Conservation (phyloP, 53 echinoderm and acorn worm genomes). For the Mesocentrotus franciscanus region DNA sequence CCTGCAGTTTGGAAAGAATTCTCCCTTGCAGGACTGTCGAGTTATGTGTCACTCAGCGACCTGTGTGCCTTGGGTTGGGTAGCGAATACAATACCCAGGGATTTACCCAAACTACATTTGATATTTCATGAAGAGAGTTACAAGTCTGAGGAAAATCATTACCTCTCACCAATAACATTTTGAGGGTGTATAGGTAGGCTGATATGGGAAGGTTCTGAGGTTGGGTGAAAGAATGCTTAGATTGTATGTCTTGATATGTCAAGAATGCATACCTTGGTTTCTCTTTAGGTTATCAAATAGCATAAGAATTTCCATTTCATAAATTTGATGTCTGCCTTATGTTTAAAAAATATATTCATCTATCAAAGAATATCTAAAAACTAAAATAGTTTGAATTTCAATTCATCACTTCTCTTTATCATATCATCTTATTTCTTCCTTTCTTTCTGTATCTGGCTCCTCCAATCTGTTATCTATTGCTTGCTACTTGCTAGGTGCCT, state of each 20-base stretch:
- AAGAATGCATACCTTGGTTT: neutral
- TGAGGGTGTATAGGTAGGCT: neutral
- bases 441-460: neutral
- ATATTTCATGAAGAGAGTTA: neutral
- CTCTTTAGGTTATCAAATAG: neutral
- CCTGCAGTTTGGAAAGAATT: neutral
- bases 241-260: neutral
- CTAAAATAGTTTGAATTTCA: too few species aligned
- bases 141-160: neutral
- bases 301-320: neutral
- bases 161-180: neutral
- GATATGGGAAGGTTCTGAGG: neutral
- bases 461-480: too few species aligned
- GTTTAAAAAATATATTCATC: too few species aligned
- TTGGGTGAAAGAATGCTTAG: neutral
- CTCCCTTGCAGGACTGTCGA: neutral
- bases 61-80: slow-evolving; percentile 9
- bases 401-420: neutral
- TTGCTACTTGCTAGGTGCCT: too few species aligned
- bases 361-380: too few species aligned
- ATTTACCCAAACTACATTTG: slow-evolving; percentile 26
- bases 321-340: neutral
- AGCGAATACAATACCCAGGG: neutral
- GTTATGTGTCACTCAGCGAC: slow-evolving; percentile 2
- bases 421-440: neutral